Percentiles rank a stretch among this genome's conserved stretches.
Conservation (phyloP, 2,888 invertebrate genomes). For the Lithophane semibrunnea region DNA sequence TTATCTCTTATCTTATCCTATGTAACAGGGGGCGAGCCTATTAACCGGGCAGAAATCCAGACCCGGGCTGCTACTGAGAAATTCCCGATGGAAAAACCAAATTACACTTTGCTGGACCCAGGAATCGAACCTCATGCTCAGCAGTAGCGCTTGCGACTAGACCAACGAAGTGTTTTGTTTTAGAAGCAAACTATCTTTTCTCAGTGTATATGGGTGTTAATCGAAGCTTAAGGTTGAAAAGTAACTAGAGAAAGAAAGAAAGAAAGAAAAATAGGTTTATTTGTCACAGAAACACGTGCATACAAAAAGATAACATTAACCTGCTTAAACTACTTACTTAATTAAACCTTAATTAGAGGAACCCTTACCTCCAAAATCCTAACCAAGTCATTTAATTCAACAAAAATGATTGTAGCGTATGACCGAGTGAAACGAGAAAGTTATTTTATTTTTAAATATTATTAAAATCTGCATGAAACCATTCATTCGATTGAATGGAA, state of each 20-base stretch:
- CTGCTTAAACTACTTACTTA: too few species aligned
- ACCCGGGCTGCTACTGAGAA: background rate
- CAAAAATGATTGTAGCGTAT: background rate
- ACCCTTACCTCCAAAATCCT: background rate
- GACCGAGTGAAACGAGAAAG: background rate
- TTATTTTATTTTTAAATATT: slow-evolving; percentile 6
- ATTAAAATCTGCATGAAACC: background rate
- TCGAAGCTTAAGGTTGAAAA: background rate
- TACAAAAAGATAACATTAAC: too few species aligned
- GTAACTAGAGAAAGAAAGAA: too few species aligned
- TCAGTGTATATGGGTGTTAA: background rate
- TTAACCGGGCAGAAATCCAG: background rate
- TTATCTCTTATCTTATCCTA: too few species aligned
- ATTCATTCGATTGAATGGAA: slow-evolving; percentile 11
- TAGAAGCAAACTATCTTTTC: background rate
- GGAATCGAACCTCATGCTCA: background rate
- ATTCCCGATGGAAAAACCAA: background rate
- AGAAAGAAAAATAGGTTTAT: too few species aligned
- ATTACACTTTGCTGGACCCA: too few species aligned
- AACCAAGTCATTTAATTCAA: background rate
- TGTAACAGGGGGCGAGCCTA: background rate
- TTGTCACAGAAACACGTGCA: too few species aligned
- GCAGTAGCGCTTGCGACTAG: background rate
- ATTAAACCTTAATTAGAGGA: too few species aligned
- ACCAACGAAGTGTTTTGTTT: background rate